A percentile compares a stretch with the other conserved stretches of the same genome.
Conservation (phyloP, 2,888 invertebrate genomes). For the Strigamia transsilvanica region DNA sequence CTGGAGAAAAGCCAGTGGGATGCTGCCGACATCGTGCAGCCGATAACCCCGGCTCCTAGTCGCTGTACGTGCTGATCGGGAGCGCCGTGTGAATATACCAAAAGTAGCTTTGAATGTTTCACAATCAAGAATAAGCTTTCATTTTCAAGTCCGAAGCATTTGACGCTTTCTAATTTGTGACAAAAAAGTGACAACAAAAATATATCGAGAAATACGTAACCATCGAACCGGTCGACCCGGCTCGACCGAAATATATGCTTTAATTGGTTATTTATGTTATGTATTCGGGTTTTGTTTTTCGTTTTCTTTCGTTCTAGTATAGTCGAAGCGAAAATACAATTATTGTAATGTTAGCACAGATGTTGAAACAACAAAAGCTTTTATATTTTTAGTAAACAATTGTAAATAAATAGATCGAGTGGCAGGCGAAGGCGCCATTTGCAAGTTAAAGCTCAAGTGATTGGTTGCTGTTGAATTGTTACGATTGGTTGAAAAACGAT, state of each 20-base stretch:
- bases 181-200: neutral
- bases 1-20: slow-evolving; percentile 59
- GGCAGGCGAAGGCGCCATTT: neutral
- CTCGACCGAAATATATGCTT: neutral
- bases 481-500: neutral
- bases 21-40: slow-evolving; percentile 57
- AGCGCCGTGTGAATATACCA: neutral
- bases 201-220: slow-evolving; percentile 1
- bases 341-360: slow-evolving; percentile 10
- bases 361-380: slow-evolving; percentile 16
- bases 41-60: slow-evolving; percentile 9
- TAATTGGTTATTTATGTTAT: neutral
- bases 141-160: neutral
- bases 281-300: neutral
- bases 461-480: neutral
- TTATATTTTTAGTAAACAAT: slow-evolving; percentile 38
- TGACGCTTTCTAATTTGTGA: neutral
- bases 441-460: neutral
- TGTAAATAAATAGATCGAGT: slow-evolving; percentile 23
- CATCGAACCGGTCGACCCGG: neutral
- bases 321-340: neutral
- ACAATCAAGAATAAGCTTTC: slow-evolving; percentile 10
- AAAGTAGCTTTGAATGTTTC: slow-evolving; percentile 18
- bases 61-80: slow-evolving; percentile 54
- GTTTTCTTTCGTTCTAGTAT: neutral